Percentiles rank a stretch among this genome's conserved stretches.
Conservation (phyloP, 1,140 invertebrate genomes). For the Drosophila malerkotliana region DNA sequence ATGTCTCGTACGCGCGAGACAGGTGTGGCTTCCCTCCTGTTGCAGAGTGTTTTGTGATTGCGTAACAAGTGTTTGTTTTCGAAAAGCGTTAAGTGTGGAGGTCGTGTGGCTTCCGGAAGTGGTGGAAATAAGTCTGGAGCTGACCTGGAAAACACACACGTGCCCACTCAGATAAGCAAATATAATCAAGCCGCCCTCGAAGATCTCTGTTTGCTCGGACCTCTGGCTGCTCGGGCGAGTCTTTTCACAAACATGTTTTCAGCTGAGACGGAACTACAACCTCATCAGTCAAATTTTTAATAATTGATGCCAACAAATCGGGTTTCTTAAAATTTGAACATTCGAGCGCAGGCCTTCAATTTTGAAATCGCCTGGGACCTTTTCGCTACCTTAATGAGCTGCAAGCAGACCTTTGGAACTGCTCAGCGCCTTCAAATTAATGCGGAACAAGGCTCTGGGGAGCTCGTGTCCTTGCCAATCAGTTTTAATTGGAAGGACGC, state of each 20-base stretch:
- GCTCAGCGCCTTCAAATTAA: conserved; percentile 2
- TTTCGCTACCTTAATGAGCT: conserved; percentile 35
- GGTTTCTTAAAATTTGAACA: conserved; percentile 17
- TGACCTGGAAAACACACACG: conserved; percentile 18
- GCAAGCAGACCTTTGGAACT: conserved; percentile 4
- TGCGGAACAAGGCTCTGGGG: background rate
- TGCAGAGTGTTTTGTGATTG: background rate
- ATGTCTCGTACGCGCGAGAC: conserved; percentile 26
- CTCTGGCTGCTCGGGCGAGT: conserved; percentile 48
- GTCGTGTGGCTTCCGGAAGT: background rate
- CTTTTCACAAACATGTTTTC: conserved; percentile 49
- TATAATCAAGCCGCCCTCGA: conserved; percentile 33
- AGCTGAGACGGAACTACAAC: background rate
- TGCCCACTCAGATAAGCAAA: conserved; percentile 44
- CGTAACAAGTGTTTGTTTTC: conserved; percentile 13
- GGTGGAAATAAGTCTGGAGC: background rate
- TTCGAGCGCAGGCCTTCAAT: conserved; percentile 21
- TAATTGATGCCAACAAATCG: conserved; percentile 41
- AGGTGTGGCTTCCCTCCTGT: conserved; percentile 9
- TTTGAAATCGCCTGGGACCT: conserved; percentile 26
- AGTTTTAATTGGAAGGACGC: conserved; percentile 57
- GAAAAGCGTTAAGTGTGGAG: background rate
- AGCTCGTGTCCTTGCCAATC: conserved; percentile 28
- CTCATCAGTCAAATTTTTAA: conserved; percentile 24
- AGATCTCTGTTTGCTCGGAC: conserved; percentile 19